Base-by-base conservation (phyloP, 2,113 vertebrate genomes). In the Sinocyclocheilus rhinocerous region DNA sequence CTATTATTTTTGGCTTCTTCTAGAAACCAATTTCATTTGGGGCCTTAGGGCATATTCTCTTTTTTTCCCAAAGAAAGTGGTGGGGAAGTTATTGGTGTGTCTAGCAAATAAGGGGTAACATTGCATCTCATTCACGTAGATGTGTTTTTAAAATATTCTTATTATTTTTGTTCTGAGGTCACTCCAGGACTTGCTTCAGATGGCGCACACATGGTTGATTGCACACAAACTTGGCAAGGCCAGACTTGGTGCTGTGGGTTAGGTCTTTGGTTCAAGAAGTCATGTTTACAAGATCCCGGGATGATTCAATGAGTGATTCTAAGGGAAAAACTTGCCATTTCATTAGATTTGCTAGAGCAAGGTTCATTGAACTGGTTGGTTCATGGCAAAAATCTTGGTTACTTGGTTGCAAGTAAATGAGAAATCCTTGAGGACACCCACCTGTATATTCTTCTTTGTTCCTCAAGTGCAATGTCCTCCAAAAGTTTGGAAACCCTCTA, bases 21-120 rank as follows among this genome's bases (percentile, higher is more conserved):
- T 33, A 42, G 63, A 82, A 79, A 18, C 39, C 63, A 69, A 82
- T 82, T 82, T 82, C 26, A 33, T 69, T 69, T 82, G 59, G 42
- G 16, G 15, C 42, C 61, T 82, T 12, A 11, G 80, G 80, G 24
- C 22, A 6, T 69, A 29, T 50, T 69, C 15, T 50, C 50, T 52
- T 16, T 13, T 75, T 52, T 16, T 55, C 7, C 4, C 36, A 50
- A 67, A 81, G 61, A 67, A 26, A 65, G 3, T 22, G 16, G 18
- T 16, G 10, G 15, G 59, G 7, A 81, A 65, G 18, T 42, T 65
- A 48, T 65, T 50, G 63, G 63, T 67, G 39, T 10, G 45, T 69
- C 24, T 69, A 45, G 13, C 12, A 42, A 42, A 48, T 79, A 36
- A 22, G 33, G 36, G 6, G 29, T 15, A 81, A 63, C 36, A 63